Evolutionary conservation across 2,888 invertebrate genomes (phyloP).

Genomic region (Eupithecia tripunctaria): DNA sequence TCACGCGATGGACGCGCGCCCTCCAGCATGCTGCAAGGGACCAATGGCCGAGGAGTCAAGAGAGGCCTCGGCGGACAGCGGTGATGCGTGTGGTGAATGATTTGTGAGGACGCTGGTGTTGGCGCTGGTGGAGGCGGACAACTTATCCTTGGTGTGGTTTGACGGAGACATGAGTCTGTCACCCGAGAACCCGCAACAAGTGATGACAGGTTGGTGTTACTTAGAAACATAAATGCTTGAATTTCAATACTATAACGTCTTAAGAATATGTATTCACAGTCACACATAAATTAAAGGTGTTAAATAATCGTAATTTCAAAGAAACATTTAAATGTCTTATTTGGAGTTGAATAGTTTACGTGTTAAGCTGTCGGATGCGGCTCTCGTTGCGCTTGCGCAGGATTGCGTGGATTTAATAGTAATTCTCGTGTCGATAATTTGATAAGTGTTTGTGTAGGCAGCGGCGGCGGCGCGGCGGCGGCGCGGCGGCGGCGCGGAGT

Average conservation of each 20-base stretch:
- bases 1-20: constrained; percentile 26
- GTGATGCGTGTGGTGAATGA: constrained; percentile 5
- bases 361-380: constrained; percentile 15
- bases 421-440: constrained; percentile 40
- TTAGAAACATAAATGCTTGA: background rate
- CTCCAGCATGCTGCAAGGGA: constrained; percentile 13
- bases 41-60: constrained; percentile 15
- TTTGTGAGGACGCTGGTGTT: background rate
- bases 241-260: background rate
- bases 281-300: background rate
- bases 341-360: background rate
- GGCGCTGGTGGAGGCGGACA: background rate
- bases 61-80: constrained; percentile 13
- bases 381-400: constrained; percentile 21
- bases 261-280: background rate
- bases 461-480: too few species aligned
- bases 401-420: constrained; percentile 43
- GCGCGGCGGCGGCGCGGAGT: too few species aligned
- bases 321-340: constrained; percentile 1
- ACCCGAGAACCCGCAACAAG: background rate
- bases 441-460: constrained; percentile 37
- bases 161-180: background rate
- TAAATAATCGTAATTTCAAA: background rate
- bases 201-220: background rate
- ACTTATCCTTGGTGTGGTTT: background rate